Conservation (phyloP, 2,797 vertebrate species). For the Mareca strepera region DNA sequence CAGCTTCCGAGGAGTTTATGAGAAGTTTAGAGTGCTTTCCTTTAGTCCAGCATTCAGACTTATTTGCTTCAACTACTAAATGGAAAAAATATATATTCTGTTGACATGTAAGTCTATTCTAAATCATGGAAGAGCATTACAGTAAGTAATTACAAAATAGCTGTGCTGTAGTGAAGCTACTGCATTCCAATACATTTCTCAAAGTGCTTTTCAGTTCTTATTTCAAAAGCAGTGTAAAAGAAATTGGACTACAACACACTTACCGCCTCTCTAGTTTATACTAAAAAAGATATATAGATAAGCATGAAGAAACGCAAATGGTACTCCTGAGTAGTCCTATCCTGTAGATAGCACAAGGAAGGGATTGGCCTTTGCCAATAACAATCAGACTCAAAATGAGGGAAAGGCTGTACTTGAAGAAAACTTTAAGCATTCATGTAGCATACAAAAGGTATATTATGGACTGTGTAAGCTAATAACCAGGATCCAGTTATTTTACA, state of each 20-base stretch:
- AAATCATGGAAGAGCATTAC: neutral
- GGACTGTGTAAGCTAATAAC: neutral
- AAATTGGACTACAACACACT: neutral
- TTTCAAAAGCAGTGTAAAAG: neutral
- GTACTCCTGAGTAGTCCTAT: neutral
- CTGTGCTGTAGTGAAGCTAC: neutral
- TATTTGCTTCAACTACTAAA: neutral
- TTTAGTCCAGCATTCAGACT: neutral
- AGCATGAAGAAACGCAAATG: neutral
- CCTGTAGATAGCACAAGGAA: neutral
- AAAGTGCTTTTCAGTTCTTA: slow-evolving; percentile 5
- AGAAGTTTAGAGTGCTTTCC: neutral
- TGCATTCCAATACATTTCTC: neutral
- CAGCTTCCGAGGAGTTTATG: neutral
- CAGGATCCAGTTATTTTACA: neutral
- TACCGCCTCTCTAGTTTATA: neutral
- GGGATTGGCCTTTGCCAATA: neutral
- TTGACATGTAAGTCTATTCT: neutral
- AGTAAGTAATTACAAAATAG: neutral
- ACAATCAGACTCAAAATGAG: neutral
- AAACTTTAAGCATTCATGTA: neutral
- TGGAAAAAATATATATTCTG: neutral
- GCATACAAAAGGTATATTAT: neutral
- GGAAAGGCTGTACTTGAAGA: neutral
- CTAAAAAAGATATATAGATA: neutral